A percentile compares a stretch with the other conserved stretches of the same genome.
phyloP scores from a whole-genome alignment of 1,140 invertebrate species.

The Pseudomyrmex dendroicus region DNA sequence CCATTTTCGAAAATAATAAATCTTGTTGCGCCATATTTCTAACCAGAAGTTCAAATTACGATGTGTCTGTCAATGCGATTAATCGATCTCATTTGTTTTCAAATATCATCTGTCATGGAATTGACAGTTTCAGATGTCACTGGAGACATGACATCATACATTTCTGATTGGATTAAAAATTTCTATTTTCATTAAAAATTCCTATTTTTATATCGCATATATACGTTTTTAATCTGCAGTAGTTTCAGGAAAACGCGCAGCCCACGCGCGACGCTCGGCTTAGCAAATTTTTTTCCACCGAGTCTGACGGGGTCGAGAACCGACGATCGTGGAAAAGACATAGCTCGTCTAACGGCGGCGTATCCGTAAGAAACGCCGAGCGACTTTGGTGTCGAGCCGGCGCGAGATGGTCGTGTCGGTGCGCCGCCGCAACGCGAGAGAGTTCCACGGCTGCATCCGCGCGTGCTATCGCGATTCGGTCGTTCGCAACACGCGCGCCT shows the following conservation, averaged over 20 bases:
- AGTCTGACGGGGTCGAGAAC: constrained; percentile 61
- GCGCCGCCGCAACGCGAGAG: constrained; percentile 50
- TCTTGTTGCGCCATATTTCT: background rate
- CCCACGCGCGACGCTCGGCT: background rate
- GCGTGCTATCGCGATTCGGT: constrained; percentile 77
- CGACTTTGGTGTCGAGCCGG: constrained; percentile 58
- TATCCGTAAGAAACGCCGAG: constrained; percentile 59
- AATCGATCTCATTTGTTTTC: background rate
- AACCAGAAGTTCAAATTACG: background rate
- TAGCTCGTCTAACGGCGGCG: constrained; percentile 50
- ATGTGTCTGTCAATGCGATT: background rate
- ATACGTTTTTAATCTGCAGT: no score
- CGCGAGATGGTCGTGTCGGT: constrained; percentile 24
- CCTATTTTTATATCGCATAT: no score
- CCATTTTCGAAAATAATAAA: constrained; percentile 65
- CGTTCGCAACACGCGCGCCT: constrained; percentile 67
- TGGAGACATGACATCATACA: no score
- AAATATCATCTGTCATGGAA: no score
- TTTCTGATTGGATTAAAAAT: no score
- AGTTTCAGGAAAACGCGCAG: background rate
- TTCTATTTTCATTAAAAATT: no score
- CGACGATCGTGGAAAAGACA: constrained; percentile 37
- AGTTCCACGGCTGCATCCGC: constrained; percentile 66
- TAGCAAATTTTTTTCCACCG: constrained; percentile 12
- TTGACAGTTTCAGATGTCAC: no score